Percentiles rank a stretch among this genome's conserved stretches.
phyloP scores from a whole-genome alignment of 1,140 invertebrate genomes.

The Leptinotarsa defecta region DNA sequence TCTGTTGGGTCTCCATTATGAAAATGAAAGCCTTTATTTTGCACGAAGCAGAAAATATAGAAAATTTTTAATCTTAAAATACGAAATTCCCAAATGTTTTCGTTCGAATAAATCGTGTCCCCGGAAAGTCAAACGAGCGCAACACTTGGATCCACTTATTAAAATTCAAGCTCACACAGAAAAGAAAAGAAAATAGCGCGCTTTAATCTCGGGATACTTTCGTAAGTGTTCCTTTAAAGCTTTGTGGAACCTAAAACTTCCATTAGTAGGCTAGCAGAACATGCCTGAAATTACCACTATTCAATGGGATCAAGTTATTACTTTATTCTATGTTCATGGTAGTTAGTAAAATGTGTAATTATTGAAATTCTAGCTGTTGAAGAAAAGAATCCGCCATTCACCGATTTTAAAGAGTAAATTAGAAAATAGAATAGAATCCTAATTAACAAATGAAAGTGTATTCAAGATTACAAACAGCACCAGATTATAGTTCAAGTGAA shows the following conservation, averaged over 20 bases:
- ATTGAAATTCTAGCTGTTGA: too few species aligned
- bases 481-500: too few species aligned
- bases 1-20: constrained; percentile 10
- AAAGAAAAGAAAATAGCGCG: constrained; percentile 29
- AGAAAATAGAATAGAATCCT: too few species aligned
- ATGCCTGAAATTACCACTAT: too few species aligned
- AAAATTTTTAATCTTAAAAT: constrained; percentile 20
- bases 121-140: constrained; percentile 34
- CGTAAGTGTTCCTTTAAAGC: constrained; percentile 40
- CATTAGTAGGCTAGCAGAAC: neutral
- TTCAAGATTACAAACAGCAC: too few species aligned
- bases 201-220: constrained; percentile 43
- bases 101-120: neutral
- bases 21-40: constrained; percentile 19
- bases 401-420: too few species aligned
- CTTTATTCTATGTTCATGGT: too few species aligned
- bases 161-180: constrained; percentile 32
- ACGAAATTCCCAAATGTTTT: constrained; percentile 1
- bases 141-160: constrained; percentile 37
- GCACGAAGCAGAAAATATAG: constrained; percentile 1
- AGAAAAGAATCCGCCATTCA: too few species aligned
- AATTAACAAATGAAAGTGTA: too few species aligned
- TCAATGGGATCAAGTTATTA: too few species aligned
- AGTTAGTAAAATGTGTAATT: too few species aligned
- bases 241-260: constrained; percentile 26